Base-by-base conservation (phyloP, 2,113 vertebrate genomes). In the Spheniscus mendiculus region DNA sequence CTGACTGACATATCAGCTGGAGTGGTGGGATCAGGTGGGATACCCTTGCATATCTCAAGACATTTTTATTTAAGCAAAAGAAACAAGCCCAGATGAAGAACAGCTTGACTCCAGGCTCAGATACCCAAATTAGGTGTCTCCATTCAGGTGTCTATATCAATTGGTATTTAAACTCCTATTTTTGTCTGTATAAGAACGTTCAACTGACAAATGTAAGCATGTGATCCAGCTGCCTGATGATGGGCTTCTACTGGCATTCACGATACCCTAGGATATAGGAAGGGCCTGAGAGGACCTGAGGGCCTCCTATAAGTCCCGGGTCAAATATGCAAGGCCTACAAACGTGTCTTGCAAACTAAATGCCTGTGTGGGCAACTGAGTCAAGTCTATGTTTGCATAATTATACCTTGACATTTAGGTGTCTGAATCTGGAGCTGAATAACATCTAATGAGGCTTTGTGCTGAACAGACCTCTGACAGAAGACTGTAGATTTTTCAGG, bases 221-320 rank as follows among this genome's bases (percentile, higher is more conserved):
- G 29, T 50, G 34, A 29, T n/a, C 22, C 29, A 77, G 21, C 17
- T 81, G 45, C 38, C 12, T 34, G 82, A 13, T 34, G 8, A 12
- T 7, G 15, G 10, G 25, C 6, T 83, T 83, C 53, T 90, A 42
- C 29, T 62, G 20, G 3, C 18, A 13, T 67, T 87, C 15, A 1
- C 0, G 0, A 22, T 65, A 42, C 1, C 12, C 11, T 34, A 22
- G 12, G 23, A 1, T 38, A 38, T 6, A 50, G 22, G 2, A 78
- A 72, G 13, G 11, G 2, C 29, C 19, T 67, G 59, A 81, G 62
- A 65, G 12, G 7, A 3, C 10, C 22, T 25, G 21, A 61, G 22
- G 12, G 14, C 55, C 25, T 81, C 26, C 20, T 82, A 0, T 30
- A 84, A 66, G 20, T 53, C 15, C 19, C 3, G 2, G 11, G 8